These are phyloP conservation scores for Microctenopoma stevenorrisi DNA, from an alignment of 2,797 vertebrate genomes.

Conservation along the genomic window DNA sequence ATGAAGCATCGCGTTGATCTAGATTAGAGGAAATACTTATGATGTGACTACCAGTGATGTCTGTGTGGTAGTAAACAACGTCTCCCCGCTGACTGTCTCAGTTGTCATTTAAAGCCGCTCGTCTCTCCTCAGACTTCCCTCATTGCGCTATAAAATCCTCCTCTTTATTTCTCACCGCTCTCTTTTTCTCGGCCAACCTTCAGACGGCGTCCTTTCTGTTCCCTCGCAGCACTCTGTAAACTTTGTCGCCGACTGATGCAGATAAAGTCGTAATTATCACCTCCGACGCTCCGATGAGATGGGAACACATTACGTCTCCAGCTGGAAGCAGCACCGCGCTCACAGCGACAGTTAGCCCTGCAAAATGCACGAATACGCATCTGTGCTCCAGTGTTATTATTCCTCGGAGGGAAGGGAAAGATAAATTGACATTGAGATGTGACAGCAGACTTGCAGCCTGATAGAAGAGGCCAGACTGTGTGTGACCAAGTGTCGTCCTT, in stretches of 20 bases:
- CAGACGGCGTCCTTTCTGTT: conserved; percentile 8
- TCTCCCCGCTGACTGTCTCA: conserved; percentile 37
- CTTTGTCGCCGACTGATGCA: conserved; percentile 33
- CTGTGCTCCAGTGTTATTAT: conserved; percentile 24
- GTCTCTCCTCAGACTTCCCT: conserved; percentile 13
- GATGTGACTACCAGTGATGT: conserved; percentile 38
- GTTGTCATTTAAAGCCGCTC: conserved; percentile 7
- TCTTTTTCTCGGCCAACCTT: conserved; percentile 46
- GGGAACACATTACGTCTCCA: conserved; percentile 56
- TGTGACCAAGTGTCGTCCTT: conserved; percentile 57
- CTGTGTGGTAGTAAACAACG: conserved; percentile 38
- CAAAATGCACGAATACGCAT: conserved; percentile 49
- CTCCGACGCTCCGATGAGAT: conserved; percentile 49
- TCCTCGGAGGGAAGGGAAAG: conserved; percentile 41
- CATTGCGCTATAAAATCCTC: conserved; percentile 8
- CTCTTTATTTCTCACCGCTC: conserved; percentile 12
- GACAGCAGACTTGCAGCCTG: conserved; percentile 49
- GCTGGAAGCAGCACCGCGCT: conserved; percentile 37
- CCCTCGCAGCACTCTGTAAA: conserved; percentile 32
- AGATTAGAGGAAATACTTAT: conserved; percentile 55
- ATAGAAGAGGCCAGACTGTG: conserved; percentile 64
- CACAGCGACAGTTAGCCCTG: conserved; percentile 43
- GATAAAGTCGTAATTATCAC: conserved; percentile 59
- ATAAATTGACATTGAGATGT: conserved; percentile 59
- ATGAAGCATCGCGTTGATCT: conserved; percentile 59